These are phyloP conservation scores for Trisateles emortualis DNA, from an alignment of 2,888 invertebrate genomes.

Conservation along the genomic window DNA sequence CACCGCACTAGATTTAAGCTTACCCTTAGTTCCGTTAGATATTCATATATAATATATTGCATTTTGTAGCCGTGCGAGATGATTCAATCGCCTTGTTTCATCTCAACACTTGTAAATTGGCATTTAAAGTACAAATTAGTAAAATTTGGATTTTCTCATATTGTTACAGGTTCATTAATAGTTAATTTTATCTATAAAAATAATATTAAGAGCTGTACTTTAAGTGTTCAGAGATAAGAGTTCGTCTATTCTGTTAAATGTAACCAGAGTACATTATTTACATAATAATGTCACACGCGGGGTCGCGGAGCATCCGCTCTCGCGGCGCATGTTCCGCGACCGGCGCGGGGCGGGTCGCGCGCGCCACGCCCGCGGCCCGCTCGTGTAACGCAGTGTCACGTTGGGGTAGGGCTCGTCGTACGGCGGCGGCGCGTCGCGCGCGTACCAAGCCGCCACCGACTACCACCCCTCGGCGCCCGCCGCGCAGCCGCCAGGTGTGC, in stretches of 20 bases:
- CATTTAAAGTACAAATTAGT: constrained; percentile 87
- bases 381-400: constrained; percentile 22
- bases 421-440: constrained; percentile 81
- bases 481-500: constrained; percentile 84
- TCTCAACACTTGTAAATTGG: constrained; percentile 84
- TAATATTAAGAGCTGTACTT: constrained; percentile 86
- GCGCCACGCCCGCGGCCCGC: constrained; percentile 11
- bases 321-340: constrained; percentile 33
- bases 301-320: constrained; percentile 47
- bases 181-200: constrained; percentile 80
- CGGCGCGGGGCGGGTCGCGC: constrained; percentile 22
- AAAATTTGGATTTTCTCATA: constrained; percentile 85
- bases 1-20: constrained; percentile 85
- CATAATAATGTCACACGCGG: constrained; percentile 59
- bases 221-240: constrained; percentile 85
- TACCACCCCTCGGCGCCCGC: constrained; percentile 77
- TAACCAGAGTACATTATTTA: constrained; percentile 70
- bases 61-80: constrained; percentile 80
- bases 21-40: constrained; percentile 76
- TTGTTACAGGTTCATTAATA: constrained; percentile 87
- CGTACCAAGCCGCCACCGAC: constrained; percentile 74
- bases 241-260: constrained; percentile 77
- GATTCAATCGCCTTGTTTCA: constrained; percentile 77
- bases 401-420: constrained; percentile 82
- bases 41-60: constrained; percentile 70